Evolutionary conservation across 2,113 vertebrate species (phyloP).

Genomic region (Martes martes): DNA sequence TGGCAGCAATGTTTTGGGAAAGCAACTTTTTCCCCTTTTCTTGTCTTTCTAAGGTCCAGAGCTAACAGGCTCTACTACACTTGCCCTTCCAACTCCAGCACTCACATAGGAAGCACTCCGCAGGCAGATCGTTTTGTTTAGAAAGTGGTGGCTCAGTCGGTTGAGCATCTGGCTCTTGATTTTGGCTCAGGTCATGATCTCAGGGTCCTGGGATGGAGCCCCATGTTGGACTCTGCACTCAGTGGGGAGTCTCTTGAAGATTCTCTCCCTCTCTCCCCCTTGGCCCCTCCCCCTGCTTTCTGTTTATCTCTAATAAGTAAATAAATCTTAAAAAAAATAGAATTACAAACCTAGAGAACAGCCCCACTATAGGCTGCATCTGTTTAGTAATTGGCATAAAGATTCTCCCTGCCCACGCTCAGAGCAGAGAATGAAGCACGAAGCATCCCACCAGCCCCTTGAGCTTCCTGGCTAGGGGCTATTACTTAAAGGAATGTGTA

Average conservation of each 20-base stretch:
- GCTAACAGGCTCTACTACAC: background rate
- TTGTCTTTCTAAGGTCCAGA: background rate
- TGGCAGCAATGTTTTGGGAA: background rate
- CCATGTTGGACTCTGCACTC: background rate
- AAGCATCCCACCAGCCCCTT: accelerated
- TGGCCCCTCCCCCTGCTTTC: background rate
- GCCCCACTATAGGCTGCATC: background rate
- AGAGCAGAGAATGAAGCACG: background rate
- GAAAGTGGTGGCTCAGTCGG: background rate
- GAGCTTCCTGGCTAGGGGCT: background rate
- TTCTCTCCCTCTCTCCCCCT: background rate
- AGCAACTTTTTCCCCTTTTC: background rate
- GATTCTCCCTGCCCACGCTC: accelerated
- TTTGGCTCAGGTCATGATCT: background rate
- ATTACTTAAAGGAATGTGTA: background rate
- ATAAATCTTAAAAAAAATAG: background rate
- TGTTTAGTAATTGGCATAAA: background rate
- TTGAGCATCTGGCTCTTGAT: background rate
- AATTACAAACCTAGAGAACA: background rate
- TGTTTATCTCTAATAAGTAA: background rate
- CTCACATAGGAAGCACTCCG: accelerated
- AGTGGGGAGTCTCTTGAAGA: background rate
- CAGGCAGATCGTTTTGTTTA: background rate
- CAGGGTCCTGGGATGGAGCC: background rate
- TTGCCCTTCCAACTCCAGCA: background rate